Evolutionary conservation across 2,797 vertebrate genomes (phyloP).

Genomic region (Melopsittacus undulatus): DNA sequence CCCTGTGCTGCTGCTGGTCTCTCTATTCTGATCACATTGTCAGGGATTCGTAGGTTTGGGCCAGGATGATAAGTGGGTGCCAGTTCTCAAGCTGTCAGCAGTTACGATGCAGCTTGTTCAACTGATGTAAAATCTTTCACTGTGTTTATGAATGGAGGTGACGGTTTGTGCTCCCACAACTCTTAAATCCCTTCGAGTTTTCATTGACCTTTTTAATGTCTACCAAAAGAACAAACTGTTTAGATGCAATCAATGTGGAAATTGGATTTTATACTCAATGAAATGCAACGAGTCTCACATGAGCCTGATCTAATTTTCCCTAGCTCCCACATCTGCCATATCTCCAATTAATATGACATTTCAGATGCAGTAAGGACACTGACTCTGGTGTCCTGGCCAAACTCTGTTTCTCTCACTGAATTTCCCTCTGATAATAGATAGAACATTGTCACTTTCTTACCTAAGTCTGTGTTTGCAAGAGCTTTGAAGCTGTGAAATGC

Average conservation of each 20-base stretch:
- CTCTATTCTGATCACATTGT: conserved; percentile 11
- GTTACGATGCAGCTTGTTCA: background rate
- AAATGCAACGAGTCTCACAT: background rate
- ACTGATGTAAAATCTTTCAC: background rate
- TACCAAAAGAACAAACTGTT: background rate
- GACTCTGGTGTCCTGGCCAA: background rate
- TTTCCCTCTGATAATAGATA: background rate
- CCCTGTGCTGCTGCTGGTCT: conserved; percentile 33
- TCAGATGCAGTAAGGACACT: background rate
- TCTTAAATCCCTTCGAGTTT: background rate
- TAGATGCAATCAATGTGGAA: background rate
- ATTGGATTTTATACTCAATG: conserved; percentile 5
- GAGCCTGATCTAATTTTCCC: background rate
- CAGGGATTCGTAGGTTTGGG: conserved; percentile 25
- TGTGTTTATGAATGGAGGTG: background rate
- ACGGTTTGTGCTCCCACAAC: background rate
- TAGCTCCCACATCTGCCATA: background rate
- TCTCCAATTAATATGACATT: background rate
- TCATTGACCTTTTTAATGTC: background rate
- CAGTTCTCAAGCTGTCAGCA: background rate
- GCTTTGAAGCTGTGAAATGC: conserved; percentile 37
- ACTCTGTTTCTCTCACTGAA: background rate
- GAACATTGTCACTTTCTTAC: background rate
- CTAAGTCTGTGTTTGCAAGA: background rate
- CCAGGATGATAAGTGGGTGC: conserved; percentile 5